phyloP scores from a whole-genome alignment of 2,797 vertebrate species.

The Gymnothorax reevesii region DNA sequence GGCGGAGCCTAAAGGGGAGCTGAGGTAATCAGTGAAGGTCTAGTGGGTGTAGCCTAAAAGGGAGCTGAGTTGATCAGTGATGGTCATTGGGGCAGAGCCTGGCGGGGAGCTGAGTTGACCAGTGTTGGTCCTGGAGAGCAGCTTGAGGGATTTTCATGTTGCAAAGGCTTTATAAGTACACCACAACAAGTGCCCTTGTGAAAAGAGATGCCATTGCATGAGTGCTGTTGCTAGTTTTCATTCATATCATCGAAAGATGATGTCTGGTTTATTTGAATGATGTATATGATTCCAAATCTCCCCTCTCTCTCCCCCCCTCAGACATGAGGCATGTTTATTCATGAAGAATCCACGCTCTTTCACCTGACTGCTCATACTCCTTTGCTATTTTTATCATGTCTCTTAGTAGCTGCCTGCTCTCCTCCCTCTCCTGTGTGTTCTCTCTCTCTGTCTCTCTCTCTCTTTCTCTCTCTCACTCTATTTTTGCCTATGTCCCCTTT shows the following conservation, averaged over 20 bases:
- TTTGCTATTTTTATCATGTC: slow-evolving; percentile 17
- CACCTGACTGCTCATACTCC: neutral
- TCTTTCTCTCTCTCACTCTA: slow-evolving; percentile 10
- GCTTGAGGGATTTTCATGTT: neutral
- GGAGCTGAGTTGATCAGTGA: slow-evolving; percentile 8
- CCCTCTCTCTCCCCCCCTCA: slow-evolving; percentile 4
- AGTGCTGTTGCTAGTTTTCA: neutral
- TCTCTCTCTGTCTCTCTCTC: too few species aligned
- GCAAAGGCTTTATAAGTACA: neutral
- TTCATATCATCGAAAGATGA: neutral
- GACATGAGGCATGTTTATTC: neutral
- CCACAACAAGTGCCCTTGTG: neutral
- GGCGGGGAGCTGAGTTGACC: neutral
- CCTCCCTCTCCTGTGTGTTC: neutral
- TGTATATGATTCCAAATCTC: neutral
- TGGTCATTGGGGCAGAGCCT: neutral
- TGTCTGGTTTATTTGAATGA: neutral
- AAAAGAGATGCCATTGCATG: neutral
- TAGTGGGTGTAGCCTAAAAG: neutral
- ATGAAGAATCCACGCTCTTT: neutral
- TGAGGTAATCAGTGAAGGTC: slow-evolving; percentile 3
- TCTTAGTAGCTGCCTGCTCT: neutral
- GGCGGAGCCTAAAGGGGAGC: neutral
- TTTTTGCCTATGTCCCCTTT: neutral
- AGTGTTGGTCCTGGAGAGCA: neutral